These are phyloP conservation scores for Gnatocerus cornutus DNA, from an alignment of 2,888 invertebrate genomes.

Conservation along the genomic window DNA sequence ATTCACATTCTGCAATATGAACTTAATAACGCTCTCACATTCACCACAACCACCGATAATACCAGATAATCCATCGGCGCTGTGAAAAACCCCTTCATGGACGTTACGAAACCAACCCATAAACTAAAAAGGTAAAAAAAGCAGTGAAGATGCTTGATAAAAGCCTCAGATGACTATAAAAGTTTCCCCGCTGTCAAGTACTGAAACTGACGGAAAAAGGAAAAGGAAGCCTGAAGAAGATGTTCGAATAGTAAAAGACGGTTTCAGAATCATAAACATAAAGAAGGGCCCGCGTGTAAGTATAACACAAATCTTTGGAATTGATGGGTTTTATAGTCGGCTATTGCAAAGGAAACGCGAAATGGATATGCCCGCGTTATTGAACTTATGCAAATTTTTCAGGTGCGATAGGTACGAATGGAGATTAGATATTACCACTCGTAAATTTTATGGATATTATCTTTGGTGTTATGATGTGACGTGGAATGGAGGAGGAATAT, in stretches of 20 bases:
- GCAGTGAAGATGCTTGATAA: slow-evolving; percentile 29
- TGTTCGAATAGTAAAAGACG: slow-evolving; percentile 39
- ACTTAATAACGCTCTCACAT: slow-evolving; percentile 8
- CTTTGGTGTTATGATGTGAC: slow-evolving; percentile 14
- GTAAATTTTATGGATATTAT: slow-evolving; percentile 20
- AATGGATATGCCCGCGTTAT: slow-evolving; percentile 7
- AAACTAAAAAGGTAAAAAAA: slow-evolving; percentile 31
- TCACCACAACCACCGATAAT: background rate
- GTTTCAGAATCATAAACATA: slow-evolving; percentile 37
- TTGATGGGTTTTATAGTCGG: slow-evolving; percentile 29
- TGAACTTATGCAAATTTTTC: slow-evolving; percentile 37
- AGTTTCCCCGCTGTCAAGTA: slow-evolving; percentile 37
- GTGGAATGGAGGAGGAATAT: slow-evolving; percentile 10
- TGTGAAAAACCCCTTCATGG: background rate
- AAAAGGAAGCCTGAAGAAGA: slow-evolving; percentile 38
- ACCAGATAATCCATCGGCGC: background rate
- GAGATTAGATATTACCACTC: slow-evolving; percentile 18
- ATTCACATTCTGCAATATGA: background rate
- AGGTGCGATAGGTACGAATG: slow-evolving; percentile 12
- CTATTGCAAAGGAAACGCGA: slow-evolving; percentile 16
- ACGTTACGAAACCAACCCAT: slow-evolving; percentile 13
- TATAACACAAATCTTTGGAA: slow-evolving; percentile 35
- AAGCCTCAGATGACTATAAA: slow-evolving; percentile 41
- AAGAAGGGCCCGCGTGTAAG: slow-evolving; percentile 18
- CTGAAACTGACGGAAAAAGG: slow-evolving; percentile 36